Percentiles rank a stretch among this genome's conserved stretches.
These are phyloP conservation scores for Rhagonycha fulva DNA, from an alignment of 2,888 invertebrate species.

Conservation along the genomic window DNA sequence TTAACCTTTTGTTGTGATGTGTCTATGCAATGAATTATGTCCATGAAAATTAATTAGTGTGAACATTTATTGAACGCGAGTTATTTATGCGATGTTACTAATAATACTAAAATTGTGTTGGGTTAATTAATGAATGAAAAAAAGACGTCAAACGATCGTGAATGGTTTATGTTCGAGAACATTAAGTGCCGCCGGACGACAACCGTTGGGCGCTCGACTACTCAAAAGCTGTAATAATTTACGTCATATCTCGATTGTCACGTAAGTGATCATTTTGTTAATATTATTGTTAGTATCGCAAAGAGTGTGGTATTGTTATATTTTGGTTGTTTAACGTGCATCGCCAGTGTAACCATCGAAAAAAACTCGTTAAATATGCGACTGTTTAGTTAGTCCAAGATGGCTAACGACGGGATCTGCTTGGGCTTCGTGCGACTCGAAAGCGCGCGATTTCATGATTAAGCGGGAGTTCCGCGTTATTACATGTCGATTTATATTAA, in stretches of 20 bases:
- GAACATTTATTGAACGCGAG: constrained; percentile 16
- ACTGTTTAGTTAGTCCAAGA: constrained; percentile 48
- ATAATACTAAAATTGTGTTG: not conserved
- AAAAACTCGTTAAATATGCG: constrained; percentile 52
- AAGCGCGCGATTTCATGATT: constrained; percentile 20
- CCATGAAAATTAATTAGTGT: constrained; percentile 46
- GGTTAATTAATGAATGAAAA: not conserved
- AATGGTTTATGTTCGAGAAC: constrained; percentile 34
- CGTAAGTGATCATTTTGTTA: constrained; percentile 41
- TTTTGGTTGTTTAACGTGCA: constrained; percentile 31
- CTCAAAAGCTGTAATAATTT: constrained; percentile 37
- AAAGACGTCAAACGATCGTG: constrained; percentile 27
- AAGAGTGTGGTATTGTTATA: constrained; percentile 32
- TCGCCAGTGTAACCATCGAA: constrained; percentile 55
- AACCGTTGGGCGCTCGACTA: constrained; percentile 38
- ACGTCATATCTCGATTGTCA: constrained; percentile 41
- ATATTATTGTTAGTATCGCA: constrained; percentile 34
- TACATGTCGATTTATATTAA: constrained; percentile 18
- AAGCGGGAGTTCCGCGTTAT: constrained; percentile 18
- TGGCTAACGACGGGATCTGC: constrained; percentile 54
- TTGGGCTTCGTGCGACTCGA: constrained; percentile 22
- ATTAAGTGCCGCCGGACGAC: constrained; percentile 46
- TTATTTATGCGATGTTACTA: not conserved
- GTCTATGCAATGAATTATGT: constrained; percentile 53
- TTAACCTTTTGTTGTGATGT: constrained; percentile 58